A percentile compares a stretch with the other conserved stretches of the same genome.
Evolutionary conservation across 2,797 vertebrate genomes (phyloP).

Genomic region (Darevskia mixta): DNA sequence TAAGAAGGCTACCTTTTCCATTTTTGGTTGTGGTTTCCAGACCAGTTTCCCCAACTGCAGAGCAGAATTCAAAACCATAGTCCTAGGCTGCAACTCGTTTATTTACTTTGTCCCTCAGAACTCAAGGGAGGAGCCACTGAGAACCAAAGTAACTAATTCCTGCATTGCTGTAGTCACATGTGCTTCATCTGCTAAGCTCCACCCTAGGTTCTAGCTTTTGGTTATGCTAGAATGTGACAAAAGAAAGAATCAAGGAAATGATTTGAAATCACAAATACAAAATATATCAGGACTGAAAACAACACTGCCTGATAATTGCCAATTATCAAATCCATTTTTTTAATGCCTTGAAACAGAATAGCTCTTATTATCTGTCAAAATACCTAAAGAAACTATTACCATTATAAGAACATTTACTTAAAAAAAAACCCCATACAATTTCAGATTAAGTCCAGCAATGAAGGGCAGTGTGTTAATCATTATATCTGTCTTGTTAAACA

Average conservation of each 20-base stretch:
- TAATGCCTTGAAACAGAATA: neutral
- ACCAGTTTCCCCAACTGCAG: neutral
- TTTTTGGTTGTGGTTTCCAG: neutral
- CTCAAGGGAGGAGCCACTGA: neutral
- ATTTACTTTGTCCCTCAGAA: neutral
- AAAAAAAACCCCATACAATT: too few relatives aligned
- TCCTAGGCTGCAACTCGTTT: too few relatives aligned
- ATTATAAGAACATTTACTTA: neutral
- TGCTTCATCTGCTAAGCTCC: neutral
- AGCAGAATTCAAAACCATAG: neutral
- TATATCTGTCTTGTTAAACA: slow-evolving; percentile 72
- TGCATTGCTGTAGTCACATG: neutral
- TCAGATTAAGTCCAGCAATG: slow-evolving; percentile 21
- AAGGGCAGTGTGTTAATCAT: slow-evolving; percentile 60
- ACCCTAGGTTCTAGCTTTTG: neutral
- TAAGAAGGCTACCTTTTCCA: neutral
- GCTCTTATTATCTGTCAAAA: neutral
- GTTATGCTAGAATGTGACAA: neutral
- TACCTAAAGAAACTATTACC: neutral
- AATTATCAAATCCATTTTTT: neutral
- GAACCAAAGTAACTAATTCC: neutral
- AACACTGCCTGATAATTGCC: neutral
- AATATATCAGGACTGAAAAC: neutral
- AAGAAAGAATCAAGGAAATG: neutral
- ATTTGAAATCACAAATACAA: neutral